These are phyloP conservation scores for Callyntrura sp. DNA, from an alignment of 2,888 invertebrate genomes.

Conservation along the genomic window DNA sequence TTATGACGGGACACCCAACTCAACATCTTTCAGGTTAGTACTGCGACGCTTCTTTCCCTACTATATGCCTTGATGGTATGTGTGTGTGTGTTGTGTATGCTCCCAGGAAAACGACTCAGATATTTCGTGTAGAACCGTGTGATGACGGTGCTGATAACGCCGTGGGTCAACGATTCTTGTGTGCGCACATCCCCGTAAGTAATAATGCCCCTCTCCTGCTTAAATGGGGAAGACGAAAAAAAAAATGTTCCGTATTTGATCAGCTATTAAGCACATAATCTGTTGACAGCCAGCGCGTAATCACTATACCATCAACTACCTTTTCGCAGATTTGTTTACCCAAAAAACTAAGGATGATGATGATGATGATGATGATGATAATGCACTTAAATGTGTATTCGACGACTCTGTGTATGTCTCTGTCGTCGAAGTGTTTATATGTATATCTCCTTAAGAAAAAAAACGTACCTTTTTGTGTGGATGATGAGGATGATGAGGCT, in stretches of 20 bases:
- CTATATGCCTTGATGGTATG: no score
- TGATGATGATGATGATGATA: conserved; percentile 18
- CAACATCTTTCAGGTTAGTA: no score
- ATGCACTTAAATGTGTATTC: not conserved
- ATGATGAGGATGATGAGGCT: not conserved
- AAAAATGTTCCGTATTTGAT: conserved; percentile 67
- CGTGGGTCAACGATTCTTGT: conserved; percentile 68
- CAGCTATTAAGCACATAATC: conserved; percentile 29
- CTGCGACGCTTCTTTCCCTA: no score
- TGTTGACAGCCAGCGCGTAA: conserved; percentile 58
- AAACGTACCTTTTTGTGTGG: conserved; percentile 32
- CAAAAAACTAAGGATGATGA: conserved; percentile 9
- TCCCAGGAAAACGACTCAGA: not conserved
- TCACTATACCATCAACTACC: not conserved
- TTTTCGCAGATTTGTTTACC: not conserved
- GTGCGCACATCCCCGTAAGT: no score
- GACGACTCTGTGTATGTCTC: not conserved
- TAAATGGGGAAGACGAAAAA: not conserved
- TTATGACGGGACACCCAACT: no score
- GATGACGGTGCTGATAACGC: not conserved
- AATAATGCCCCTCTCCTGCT: not conserved
- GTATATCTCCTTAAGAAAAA: not conserved
- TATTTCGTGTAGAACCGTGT: not conserved
- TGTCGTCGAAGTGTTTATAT: not conserved
- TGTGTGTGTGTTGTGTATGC: no score